These are phyloP conservation scores for Tichodroma muraria DNA, from an alignment of 2,113 vertebrate genomes.

Conservation along the genomic window DNA sequence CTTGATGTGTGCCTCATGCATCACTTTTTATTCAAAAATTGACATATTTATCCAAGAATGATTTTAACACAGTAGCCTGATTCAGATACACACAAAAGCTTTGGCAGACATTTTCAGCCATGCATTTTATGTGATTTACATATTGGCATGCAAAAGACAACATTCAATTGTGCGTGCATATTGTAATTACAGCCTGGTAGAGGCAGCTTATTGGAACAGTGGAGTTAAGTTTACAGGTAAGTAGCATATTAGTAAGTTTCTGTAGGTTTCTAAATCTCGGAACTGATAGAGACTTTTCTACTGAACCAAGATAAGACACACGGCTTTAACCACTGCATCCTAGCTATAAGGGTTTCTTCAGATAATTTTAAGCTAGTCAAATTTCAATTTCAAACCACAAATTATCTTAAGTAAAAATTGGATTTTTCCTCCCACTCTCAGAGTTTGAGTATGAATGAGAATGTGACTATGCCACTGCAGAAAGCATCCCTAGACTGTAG, in stretches of 20 bases:
- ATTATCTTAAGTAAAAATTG: background rate
- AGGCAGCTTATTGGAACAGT: background rate
- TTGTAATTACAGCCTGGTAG: background rate
- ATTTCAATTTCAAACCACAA: background rate
- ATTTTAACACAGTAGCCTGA: background rate
- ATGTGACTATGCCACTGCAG: background rate
- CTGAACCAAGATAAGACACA: background rate
- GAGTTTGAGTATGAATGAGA: background rate
- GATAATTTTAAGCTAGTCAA: background rate
- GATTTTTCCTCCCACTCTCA: background rate
- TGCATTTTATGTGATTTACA: background rate
- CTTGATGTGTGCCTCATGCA: background rate
- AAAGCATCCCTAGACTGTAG: background rate
- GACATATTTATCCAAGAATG: background rate
- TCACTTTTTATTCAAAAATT: background rate
- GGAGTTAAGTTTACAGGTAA: background rate
- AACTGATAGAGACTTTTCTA: background rate
- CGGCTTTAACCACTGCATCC: background rate
- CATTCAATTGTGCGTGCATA: rapidly evolving
- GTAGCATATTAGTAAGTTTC: background rate
- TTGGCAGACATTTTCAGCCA: background rate
- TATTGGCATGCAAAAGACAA: background rate
- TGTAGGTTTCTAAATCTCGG: background rate
- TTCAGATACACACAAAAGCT: background rate
- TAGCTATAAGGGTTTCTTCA: background rate